Evolutionary conservation across 37 sponge, comb jelly and placozoan species (phyloP).

Genomic region (Theonella swinhoei): DNA sequence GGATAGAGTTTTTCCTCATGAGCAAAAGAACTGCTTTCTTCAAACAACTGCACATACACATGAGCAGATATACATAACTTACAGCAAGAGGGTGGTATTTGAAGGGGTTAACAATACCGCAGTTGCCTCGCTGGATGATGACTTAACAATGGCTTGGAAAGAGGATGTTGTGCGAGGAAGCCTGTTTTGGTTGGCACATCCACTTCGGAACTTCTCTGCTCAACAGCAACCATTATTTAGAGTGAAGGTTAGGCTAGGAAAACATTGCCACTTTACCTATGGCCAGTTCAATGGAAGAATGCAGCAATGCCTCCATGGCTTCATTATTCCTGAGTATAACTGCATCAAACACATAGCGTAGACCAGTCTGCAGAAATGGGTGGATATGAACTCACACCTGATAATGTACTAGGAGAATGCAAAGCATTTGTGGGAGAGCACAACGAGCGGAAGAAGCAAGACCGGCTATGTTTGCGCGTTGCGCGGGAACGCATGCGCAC

Average conservation of each 20-base stretch:
- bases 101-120: conserved; percentile 42
- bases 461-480: no score
- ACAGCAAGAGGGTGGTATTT: no score
- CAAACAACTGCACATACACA: conserved; percentile 52
- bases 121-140: conserved; percentile 18
- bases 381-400: neutral
- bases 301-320: conserved; percentile 57
- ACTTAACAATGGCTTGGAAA: conserved; percentile 13
- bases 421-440: no score
- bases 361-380: conserved; percentile 44
- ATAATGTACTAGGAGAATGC: no score
- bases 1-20: conserved; percentile 38
- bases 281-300: conserved; percentile 47
- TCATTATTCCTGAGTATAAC: conserved; percentile 64
- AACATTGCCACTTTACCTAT: conserved; percentile 38
- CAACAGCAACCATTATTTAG: neutral
- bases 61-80: neutral
- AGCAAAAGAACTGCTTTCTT: conserved; percentile 43
- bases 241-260: no score
- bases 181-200: conserved; percentile 38
- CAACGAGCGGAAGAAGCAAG: no score
- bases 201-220: conserved; percentile 50
- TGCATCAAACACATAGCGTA: conserved; percentile 56
- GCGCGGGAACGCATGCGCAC: no score
- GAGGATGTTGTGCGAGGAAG: conserved; percentile 52